phyloP scores from a whole-genome alignment of 53 echinoderm and acorn worm species.

The Henricia sp. region DNA sequence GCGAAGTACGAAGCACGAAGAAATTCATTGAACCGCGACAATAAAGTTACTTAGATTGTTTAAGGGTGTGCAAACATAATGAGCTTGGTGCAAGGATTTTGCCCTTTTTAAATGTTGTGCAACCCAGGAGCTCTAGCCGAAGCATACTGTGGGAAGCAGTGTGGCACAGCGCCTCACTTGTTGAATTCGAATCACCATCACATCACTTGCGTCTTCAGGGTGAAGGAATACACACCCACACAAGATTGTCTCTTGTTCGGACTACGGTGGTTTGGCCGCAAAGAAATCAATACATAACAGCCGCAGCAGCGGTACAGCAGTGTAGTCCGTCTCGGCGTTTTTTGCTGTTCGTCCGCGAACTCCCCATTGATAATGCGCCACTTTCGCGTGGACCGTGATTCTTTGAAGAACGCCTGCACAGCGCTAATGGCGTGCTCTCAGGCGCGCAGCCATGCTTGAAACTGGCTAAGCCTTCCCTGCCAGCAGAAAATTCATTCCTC shows the following conservation, averaged over 20 bases:
- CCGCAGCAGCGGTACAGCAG: neutral
- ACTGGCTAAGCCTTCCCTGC: neutral
- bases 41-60: too few species aligned
- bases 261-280: neutral
- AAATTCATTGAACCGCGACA: too few species aligned
- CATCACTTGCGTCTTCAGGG: neutral
- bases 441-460: conserved; percentile 1
- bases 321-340: neutral
- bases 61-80: too few species aligned
- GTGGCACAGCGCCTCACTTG: conserved; percentile 47
- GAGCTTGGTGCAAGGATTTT: too few species aligned
- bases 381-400: neutral
- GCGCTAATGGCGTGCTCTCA: conserved; percentile 3
- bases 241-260: neutral
- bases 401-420: neutral
- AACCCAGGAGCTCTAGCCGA: too few species aligned
- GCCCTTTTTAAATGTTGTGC: too few species aligned
- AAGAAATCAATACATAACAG: conserved; percentile 21
- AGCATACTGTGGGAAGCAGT: too few species aligned
- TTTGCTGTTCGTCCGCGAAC: neutral
- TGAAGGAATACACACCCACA: too few species aligned
- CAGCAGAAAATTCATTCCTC: neutral
- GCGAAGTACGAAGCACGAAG: too few species aligned
- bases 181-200: conserved; percentile 26
- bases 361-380: neutral